Evolutionary conservation across 2,113 vertebrate genomes (phyloP).

Genomic region (Hyperoodon ampullatus): DNA sequence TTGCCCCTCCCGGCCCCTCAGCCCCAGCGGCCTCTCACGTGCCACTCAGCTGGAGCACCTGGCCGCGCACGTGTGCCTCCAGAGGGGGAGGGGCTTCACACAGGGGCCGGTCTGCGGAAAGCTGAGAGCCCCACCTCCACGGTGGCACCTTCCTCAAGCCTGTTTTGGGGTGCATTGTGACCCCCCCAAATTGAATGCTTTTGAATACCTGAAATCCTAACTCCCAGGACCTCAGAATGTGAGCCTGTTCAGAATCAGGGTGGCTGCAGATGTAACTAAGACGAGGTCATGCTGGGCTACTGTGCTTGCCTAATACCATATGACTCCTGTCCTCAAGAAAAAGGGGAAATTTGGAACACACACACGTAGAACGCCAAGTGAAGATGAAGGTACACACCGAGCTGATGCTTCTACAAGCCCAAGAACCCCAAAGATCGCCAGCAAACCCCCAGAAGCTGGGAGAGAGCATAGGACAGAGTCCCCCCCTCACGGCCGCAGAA

Average conservation of each 20-base stretch:
- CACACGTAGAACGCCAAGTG: neutral
- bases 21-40: accelerated
- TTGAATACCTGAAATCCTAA: neutral
- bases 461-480: neutral
- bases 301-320: neutral
- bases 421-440: neutral
- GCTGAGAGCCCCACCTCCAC: neutral
- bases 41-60: neutral
- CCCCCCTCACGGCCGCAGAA: neutral
- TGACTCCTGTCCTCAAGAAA: neutral
- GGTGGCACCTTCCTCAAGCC: neutral
- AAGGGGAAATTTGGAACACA: neutral
- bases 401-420: neutral
- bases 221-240: neutral
- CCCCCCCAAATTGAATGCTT: neutral
- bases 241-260: neutral
- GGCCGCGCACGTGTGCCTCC: neutral
- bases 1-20: neutral
- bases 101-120: neutral
- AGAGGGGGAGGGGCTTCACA: neutral
- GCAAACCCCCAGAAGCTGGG: neutral
- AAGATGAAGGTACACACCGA: neutral
- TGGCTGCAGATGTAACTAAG: neutral
- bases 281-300: neutral
- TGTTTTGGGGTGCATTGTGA: neutral